Evolutionary conservation across 2,113 vertebrate genomes (phyloP).

Genomic region (Carettochelys insculpta): DNA sequence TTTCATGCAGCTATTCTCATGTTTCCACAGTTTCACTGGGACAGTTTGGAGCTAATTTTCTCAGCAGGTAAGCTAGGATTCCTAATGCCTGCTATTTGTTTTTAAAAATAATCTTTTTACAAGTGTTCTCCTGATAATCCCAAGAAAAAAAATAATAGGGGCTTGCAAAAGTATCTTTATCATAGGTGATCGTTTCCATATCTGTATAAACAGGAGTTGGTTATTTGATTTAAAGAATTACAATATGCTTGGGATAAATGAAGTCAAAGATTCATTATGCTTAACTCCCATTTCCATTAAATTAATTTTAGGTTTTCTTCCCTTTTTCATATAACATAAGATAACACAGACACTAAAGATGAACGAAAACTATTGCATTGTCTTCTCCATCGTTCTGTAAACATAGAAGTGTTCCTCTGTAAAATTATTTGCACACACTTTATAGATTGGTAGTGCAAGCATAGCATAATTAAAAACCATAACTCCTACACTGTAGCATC

Average conservation of each 20-base stretch:
- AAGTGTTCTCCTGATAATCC: background rate
- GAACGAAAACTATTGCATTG: background rate
- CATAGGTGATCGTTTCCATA: background rate
- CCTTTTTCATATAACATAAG: background rate
- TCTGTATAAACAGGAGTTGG: fast-evolving
- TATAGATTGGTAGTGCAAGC: background rate
- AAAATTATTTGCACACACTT: background rate
- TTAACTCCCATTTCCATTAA: background rate
- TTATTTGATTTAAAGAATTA: background rate
- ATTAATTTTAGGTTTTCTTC: background rate
- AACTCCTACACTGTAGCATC: background rate
- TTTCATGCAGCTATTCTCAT: fast-evolving
- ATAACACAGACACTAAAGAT: background rate
- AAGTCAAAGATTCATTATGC: background rate
- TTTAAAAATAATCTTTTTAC: background rate
- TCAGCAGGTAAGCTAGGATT: background rate
- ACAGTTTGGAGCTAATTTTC: background rate
- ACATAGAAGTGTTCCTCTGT: background rate
- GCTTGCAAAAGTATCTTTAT: background rate
- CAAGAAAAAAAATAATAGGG: background rate
- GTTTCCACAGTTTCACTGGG: background rate
- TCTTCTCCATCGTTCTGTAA: background rate
- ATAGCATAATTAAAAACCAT: background rate
- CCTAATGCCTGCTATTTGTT: background rate
- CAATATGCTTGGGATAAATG: background rate